Evolutionary conservation across 1,140 invertebrate genomes (phyloP), one percentile per base, ranked within the genome.

Genomic region (Steinernema khuongi): DNA sequence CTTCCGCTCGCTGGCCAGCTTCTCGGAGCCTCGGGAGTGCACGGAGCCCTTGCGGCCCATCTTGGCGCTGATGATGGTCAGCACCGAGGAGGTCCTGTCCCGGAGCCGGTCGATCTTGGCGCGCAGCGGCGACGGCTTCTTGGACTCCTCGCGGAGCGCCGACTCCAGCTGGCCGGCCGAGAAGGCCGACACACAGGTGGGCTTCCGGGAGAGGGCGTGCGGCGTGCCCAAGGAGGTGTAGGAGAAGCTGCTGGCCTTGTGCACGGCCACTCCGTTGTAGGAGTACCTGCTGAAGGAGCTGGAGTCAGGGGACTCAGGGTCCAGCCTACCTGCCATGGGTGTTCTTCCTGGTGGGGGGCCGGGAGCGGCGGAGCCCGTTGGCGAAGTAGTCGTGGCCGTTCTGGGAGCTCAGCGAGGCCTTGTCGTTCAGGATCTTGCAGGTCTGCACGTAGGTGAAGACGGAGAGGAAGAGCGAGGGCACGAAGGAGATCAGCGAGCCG

Each of bases 381-480:
- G 66, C 19, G 80, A 19, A 67, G 19, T 68, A 17, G 68, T 31
- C 67, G 69, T 17, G 18, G 50, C 22, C 19, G 22, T 44, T 67
- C 68, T 72, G 70, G 31, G 26, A 71, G 18, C 26, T 67, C 4
- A 81, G 79, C 66, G 79, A 79, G 0, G 87, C 86, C 75, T 88
- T 88, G 71, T 86, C 83, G 30, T 91, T 88, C 31, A 95, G 87
- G 1, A 94, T 87, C 69, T 91, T 88, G 0, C 96, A 92, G 0
- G 94, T 97, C 68, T 96, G 88, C 1, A 92, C 90, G 82, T 96
- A 97, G 1, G 94, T 96, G 32, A 94, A 87, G 80, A 96, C 87
- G 94, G 97, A 97, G 66, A 97, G 93, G 7, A 91, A 88, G 41
- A 98, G 88, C 1, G 95, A 95, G 75, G 97, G 93, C 87, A 96